Evolutionary conservation across 1,140 invertebrate genomes (phyloP).

Genomic region (Helicoverpa armigera): DNA sequence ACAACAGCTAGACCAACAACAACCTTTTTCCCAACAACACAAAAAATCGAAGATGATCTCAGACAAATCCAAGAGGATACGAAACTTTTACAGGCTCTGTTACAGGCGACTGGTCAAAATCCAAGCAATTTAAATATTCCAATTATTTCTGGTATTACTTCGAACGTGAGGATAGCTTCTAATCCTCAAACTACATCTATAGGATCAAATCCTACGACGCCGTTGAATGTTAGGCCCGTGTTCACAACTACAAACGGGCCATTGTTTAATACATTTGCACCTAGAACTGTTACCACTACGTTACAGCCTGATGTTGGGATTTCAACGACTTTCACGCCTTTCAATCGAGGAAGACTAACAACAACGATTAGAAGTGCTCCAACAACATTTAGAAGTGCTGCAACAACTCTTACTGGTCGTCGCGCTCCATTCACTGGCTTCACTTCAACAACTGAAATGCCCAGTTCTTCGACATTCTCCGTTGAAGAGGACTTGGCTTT

Average conservation of each 20-base stretch:
- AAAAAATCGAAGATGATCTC: constrained; percentile 76
- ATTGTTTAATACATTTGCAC: constrained; percentile 63
- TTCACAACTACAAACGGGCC: constrained; percentile 68
- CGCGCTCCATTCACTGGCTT: constrained; percentile 56
- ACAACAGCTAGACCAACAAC: constrained; percentile 59
- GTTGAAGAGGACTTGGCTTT: constrained; percentile 86
- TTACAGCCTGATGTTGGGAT: constrained; percentile 79
- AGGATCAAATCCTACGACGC: constrained; percentile 75
- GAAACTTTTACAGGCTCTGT: constrained; percentile 77
- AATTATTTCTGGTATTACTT: constrained; percentile 77
- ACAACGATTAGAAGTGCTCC: constrained; percentile 57
- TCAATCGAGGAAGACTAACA: constrained; percentile 62
- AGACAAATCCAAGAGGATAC: constrained; percentile 79
- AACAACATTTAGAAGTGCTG: constrained; percentile 55
- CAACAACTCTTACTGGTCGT: constrained; percentile 58
- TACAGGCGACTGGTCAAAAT: constrained; percentile 77
- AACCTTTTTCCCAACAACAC: constrained; percentile 59
- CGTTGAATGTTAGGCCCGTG: constrained; percentile 73
- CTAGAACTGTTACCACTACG: constrained; percentile 69
- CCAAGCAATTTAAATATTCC: constrained; percentile 69
- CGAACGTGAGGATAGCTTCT: constrained; percentile 80
- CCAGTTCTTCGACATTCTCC: constrained; percentile 83
- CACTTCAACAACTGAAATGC: constrained; percentile 75
- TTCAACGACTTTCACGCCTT: constrained; percentile 75
- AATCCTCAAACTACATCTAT: constrained; percentile 73